A percentile compares a stretch with the other conserved stretches of the same genome.
Conservation (phyloP, 2,113 vertebrate genomes). For the Canis aureus region DNA sequence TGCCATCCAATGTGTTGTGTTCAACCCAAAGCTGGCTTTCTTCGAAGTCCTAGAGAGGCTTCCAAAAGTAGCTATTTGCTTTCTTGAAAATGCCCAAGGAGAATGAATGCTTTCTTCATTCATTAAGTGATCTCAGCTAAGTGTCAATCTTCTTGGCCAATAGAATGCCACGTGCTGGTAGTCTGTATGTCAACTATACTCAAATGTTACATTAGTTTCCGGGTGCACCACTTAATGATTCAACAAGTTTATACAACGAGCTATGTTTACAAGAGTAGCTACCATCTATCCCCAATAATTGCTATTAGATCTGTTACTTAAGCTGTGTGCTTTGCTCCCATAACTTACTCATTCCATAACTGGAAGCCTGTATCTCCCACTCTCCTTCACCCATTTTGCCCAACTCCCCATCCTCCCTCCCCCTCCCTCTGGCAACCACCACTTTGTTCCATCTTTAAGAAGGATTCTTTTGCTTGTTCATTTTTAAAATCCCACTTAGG, state of each 20-base stretch:
- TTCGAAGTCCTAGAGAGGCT: neutral
- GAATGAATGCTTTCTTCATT: neutral
- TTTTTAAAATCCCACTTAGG: neutral
- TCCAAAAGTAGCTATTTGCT: neutral
- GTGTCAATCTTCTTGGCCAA: neutral
- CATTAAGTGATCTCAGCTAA: neutral
- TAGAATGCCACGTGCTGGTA: neutral
- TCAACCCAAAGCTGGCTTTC: neutral
- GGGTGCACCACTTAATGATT: neutral
- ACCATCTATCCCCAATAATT: neutral
- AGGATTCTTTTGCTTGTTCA: neutral
- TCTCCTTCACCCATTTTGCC: neutral
- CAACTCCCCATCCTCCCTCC: neutral
- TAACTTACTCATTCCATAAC: neutral
- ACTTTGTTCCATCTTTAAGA: neutral
- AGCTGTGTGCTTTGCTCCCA: neutral
- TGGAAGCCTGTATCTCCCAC: neutral
- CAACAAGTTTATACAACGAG: neutral
- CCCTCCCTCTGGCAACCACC: neutral
- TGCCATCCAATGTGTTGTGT: neutral
- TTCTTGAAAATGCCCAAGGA: conserved; percentile 29
- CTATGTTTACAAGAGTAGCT: neutral
- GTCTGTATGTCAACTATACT: neutral
- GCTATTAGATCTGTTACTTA: neutral
- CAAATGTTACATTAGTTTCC: neutral